Conservation (phyloP, 2,797 vertebrate species). For the Lateolabrax maculatus region DNA sequence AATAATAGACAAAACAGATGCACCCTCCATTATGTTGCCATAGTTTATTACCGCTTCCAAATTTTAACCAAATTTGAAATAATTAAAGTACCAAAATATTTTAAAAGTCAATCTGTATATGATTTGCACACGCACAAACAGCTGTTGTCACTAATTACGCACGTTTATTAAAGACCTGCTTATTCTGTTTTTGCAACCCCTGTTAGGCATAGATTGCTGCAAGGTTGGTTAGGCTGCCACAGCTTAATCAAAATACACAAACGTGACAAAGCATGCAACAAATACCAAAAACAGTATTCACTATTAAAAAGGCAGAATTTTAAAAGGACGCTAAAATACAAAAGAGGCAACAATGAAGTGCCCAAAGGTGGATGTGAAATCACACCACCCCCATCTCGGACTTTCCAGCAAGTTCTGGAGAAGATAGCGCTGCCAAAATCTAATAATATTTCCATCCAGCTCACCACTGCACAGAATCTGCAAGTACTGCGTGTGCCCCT, state of each 20-base stretch:
- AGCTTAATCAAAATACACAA: not conserved
- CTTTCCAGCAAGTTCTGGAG: conserved; percentile 61
- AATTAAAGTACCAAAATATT: not conserved
- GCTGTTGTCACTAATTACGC: not conserved
- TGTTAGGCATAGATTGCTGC: not conserved
- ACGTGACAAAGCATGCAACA: not conserved
- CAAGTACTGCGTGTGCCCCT: conserved; percentile 76
- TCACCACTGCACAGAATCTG: conserved; percentile 70
- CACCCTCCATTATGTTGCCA: not conserved
- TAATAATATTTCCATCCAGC: conserved; percentile 79
- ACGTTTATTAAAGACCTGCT: not conserved
- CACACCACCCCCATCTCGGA: conserved; percentile 39
- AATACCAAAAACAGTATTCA: not conserved
- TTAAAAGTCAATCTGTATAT: not conserved
- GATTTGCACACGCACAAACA: conserved; percentile 5
- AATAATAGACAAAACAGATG: not conserved
- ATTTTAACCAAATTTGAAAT: not conserved
- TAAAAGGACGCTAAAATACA: not conserved
- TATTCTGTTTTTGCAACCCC: not conserved
- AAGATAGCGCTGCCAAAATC: conserved; percentile 70
- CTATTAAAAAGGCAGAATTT: not conserved
- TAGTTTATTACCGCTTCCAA: not conserved
- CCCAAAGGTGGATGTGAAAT: conserved; percentile 25
- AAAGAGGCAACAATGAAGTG: conserved; percentile 10
- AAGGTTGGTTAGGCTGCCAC: not conserved